Base-by-base conservation (phyloP, 2,888 invertebrate genomes). In the Tortrix viridana region DNA sequence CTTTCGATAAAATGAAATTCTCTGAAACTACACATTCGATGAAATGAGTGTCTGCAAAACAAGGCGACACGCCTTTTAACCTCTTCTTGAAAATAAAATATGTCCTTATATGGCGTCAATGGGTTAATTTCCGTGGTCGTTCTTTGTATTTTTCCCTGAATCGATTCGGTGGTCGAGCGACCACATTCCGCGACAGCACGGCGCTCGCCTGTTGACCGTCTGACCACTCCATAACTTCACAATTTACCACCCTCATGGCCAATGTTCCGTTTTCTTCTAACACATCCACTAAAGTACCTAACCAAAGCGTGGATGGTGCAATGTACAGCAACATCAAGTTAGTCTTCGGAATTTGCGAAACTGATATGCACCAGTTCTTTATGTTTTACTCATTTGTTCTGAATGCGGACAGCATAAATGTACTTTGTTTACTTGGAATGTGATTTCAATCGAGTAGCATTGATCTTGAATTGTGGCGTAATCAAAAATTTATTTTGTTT, bases 171-270 rank as follows among this genome's bases (percentile, higher is more conserved):
- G 77, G 77, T 81, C 18, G 84, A 73, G 74, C 74, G 78, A 72
- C 79, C 78, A 78, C 84, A 89, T 89, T 89, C 89, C 89, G 78
- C 89, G 89, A 79, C 88, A 79, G 67, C 69, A 75, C 74, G 90
- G 87, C 89, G 88, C 79, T 83, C 65, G 71, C 74, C 71, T 73
- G 77, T 77, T 79, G 80, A 83, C 81, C 81, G 80, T 79, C 79
- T 81, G 81, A 81, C 80, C 83, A 80, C 79, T 78, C 80, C 73
- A 79, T 84, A 82, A 82, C 74, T 79, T 70, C 74, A 71, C 37
- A 60, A 68, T 71, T 47, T 53, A 58, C 52, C 63, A 63, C 63
- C 38, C 57, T 58, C 44, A 46, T 20, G 47, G 58, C 46, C 47
- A 16, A 46, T 52, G 41, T 49, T 48, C 43, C 53, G 23, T 53